phyloP scores from a whole-genome alignment of 2,888 invertebrate species.

The Pterostichus niger region DNA sequence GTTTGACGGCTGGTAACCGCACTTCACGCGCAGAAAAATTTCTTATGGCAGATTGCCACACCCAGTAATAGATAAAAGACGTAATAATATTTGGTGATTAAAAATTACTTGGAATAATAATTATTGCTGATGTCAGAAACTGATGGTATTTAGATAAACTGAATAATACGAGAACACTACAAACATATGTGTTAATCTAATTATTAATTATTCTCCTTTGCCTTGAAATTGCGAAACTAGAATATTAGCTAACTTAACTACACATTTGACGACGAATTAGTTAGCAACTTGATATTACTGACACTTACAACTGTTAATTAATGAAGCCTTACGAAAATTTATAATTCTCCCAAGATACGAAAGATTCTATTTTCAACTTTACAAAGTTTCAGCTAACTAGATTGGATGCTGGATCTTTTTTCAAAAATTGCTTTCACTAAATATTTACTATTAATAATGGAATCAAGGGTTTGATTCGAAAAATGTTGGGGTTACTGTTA shows the following conservation, averaged over 20 bases:
- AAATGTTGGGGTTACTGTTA: no score
- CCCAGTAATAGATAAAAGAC: no score
- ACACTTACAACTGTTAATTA: conserved; percentile 9
- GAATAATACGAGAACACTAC: not conserved
- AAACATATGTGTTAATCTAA: conserved; percentile 29
- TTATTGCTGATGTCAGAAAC: not conserved
- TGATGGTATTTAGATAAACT: not conserved
- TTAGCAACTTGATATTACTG: conserved; percentile 26
- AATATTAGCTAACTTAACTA: conserved; percentile 33
- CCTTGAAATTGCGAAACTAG: conserved; percentile 28
- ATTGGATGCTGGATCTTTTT: no score
- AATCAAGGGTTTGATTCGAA: no score
- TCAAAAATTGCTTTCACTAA: no score
- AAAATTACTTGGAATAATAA: not conserved
- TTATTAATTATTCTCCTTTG: conserved; percentile 36
- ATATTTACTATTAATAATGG: no score
- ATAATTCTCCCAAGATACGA: not conserved
- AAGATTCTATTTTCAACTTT: not conserved
- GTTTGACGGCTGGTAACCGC: no score
- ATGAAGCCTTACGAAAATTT: conserved; percentile 16
- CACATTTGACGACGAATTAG: conserved; percentile 23
- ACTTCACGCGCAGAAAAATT: no score
- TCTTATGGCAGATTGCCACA: no score
- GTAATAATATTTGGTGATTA: not conserved
- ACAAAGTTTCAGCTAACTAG: not conserved